Conservation (phyloP, 2,888 invertebrate species). For the Drepanosiphum platanoidis region DNA sequence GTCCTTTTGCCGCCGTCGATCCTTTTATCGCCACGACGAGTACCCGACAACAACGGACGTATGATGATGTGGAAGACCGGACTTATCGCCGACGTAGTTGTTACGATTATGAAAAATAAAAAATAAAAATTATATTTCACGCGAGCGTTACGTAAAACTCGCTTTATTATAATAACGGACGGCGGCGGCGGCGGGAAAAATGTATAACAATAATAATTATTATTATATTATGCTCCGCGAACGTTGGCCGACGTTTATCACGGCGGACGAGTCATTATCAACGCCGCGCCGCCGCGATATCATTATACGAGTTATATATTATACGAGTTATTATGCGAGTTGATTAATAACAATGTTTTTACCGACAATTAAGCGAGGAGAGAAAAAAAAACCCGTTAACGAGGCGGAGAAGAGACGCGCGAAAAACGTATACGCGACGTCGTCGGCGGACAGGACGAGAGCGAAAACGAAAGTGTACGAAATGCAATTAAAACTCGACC, state of each 20-base stretch:
- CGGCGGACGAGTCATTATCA: not conserved
- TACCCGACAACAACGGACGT: not conserved
- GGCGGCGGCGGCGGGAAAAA: not conserved
- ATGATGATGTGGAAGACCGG: not conserved
- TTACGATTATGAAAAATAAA: too few species aligned
- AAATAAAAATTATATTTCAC: not conserved
- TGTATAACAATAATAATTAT: not conserved
- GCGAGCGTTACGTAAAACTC: not conserved
- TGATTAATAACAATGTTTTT: not conserved
- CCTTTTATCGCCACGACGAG: too few species aligned
- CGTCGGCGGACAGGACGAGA: not conserved
- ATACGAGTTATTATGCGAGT: not conserved
- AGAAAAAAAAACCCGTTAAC: not conserved
- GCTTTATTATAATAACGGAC: not conserved
- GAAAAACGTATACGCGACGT: not conserved
- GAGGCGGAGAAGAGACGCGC: not conserved
- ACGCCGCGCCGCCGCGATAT: not conserved
- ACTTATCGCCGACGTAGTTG: not conserved
- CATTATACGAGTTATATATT: not conserved
- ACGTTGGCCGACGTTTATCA: not conserved
- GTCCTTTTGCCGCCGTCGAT: too few species aligned
- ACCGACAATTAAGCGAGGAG: not conserved
- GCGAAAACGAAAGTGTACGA: slow-evolving; percentile 58
- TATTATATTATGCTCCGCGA: not conserved
- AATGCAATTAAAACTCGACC: slow-evolving; percentile 61